Evolutionary conservation across 2,888 invertebrate genomes (phyloP), one percentile per base, ranked within the genome.

Genomic region (Drosophila heteroneura): DNA sequence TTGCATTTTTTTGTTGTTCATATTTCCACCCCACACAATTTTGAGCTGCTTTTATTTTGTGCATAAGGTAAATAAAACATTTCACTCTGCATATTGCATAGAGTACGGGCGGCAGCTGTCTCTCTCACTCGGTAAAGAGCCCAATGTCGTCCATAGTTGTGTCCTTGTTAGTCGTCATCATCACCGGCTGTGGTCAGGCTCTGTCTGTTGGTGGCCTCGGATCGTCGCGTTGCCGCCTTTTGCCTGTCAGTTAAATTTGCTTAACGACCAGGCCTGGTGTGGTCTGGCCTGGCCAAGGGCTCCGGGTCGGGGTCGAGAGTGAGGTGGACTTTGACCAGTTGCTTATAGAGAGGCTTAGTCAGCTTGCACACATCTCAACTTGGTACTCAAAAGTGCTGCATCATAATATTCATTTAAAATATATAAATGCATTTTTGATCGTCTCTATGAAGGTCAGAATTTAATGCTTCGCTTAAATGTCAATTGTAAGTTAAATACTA

Each of bases 41-140:
- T 32, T 54, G 19, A 47, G 44, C 54, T 49, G 53, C 7, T 44
- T 47, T 69, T 70, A 57, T 49, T 52, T 19, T 39, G 62, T 66
- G 35, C 49, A 39, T 39, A 33, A 22, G 44, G 80, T 70, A 89
- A 88, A 85, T 82, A 85, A 83, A 83, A 68, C 57, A 80, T 88
- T 82, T 39, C 28, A 32, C 54, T 51, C 67, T 62, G 9, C 54
- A 57, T 39, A 28, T 57, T 57, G 37, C 37, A 68, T 85, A 47
- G 81, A 71, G 75, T 75, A 68, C 68, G 70, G 59, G 79, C 57
- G 70, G 58, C 70, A 77, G 47, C 70, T 44, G 1, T 41, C n/a
- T 41, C 37, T 7, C 35, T 22, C 47, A 16, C 22, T 66, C 59
- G 60, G 32, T 44, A 49, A 32, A 65, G 52, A 32, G n/a, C 41